Base-by-base conservation (phyloP, 2,888 invertebrate species). In the Leucophora obtusa region DNA sequence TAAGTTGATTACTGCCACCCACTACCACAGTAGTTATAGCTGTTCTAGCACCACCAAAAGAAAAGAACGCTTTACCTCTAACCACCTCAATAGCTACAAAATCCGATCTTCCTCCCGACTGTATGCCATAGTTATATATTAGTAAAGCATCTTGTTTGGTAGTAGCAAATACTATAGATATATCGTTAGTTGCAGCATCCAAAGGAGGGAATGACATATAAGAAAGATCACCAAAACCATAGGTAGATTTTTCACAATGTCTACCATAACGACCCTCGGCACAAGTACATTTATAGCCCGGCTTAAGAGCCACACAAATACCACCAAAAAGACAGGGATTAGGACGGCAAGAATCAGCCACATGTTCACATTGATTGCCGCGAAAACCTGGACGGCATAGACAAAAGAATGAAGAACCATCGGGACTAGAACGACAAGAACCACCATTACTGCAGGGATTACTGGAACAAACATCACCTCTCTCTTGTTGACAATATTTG, bases 251-350 rank as follows among this genome's bases (percentile, higher is more conserved):
- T 89, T 98, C 97, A 89, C 98, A 98, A 86, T 96, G 96, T 50
- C 95, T 92, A 9, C 98, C 98, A 87, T 97, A 97, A 38, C 95
- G 93, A 11, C 96, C 97, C 85, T 96, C 95, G 0, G 94, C 94
- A 87, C 98, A 98, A 84, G 95, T 95, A 79, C 95, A 95, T 87
- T 93, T 94, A 87, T 96, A 97, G 43, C 96, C 96, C 8, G 96
- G 96, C 87, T 96, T 96, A n/a, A 96, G 91, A 82, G 95, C 94
- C 15, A 96, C 94, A 87, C 98, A 98, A 56, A 96, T 92, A 35
- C 98, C 98, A 28, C 96, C 97, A 88, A 97, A 92, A 81, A 96
- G 91, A 86, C 98, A 98, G n/a, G 97, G 98, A 89, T 97, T 97
- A 0, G 97, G 96, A 78, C 97, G 92, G 87, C 98, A 98, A 0